Evolutionary conservation across 2,797 vertebrate genomes (phyloP).

Genomic region (Psittacula derbiana): DNA sequence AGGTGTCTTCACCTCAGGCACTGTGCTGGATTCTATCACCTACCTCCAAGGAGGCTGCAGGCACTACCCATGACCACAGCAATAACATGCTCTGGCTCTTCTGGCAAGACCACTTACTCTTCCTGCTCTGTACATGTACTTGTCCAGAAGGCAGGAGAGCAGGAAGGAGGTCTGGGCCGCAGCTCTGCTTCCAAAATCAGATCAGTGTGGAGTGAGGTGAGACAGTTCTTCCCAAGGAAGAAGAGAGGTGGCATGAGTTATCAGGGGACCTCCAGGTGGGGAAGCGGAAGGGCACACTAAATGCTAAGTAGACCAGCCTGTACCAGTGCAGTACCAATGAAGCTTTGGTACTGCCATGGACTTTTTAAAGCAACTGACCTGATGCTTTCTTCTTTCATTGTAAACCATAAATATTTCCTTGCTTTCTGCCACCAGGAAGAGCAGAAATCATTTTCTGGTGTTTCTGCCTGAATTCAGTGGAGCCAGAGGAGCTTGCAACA

Average conservation of each 20-base stretch:
- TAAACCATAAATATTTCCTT: neutral
- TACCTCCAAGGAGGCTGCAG: neutral
- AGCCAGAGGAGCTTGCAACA: neutral
- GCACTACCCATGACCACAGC: neutral
- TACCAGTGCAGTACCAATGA: neutral
- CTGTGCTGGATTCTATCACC: neutral
- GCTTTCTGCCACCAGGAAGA: neutral
- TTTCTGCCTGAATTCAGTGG: neutral
- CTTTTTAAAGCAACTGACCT: neutral
- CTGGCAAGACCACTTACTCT: neutral
- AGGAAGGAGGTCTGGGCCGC: neutral
- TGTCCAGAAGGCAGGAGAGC: neutral
- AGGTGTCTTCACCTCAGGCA: neutral
- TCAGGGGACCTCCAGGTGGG: neutral
- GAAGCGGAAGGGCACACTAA: neutral
- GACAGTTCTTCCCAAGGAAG: neutral
- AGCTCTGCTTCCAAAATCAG: neutral
- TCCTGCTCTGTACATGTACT: neutral
- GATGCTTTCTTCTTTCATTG: neutral
- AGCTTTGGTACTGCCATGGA: neutral
- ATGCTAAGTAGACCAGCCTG: accelerated
- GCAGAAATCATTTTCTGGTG: neutral
- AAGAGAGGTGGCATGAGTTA: neutral
- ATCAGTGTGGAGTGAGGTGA: neutral
- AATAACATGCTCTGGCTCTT: neutral